Evolutionary conservation across 2,113 vertebrate genomes (phyloP).

Genomic region (Columba livia): DNA sequence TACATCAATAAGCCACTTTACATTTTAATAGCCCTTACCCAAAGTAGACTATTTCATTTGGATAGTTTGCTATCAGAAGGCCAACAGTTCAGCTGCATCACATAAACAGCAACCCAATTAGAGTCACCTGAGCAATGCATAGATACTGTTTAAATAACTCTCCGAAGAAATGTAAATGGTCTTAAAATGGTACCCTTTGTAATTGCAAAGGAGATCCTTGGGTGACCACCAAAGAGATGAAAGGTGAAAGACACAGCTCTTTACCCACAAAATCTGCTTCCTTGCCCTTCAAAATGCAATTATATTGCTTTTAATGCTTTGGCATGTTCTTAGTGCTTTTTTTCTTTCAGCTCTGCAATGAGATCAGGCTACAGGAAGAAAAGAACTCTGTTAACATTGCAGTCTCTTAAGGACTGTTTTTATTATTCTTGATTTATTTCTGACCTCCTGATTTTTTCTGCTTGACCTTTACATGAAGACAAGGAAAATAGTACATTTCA

Average conservation of each 20-base stretch:
- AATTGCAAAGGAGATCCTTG: neutral
- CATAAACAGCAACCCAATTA: neutral
- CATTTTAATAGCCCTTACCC: slow-evolving; percentile 22
- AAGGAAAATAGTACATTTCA: neutral
- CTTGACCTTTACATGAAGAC: slow-evolving; percentile 52
- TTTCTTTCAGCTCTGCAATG: neutral
- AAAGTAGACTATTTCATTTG: slow-evolving; percentile 11
- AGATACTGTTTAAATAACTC: neutral
- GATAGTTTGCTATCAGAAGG: neutral
- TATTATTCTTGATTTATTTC: slow-evolving; percentile 58
- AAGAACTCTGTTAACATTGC: slow-evolving; percentile 34
- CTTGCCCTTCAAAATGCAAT: neutral
- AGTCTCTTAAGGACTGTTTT: slow-evolving; percentile 47
- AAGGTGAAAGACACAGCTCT: neutral
- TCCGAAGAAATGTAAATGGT: neutral
- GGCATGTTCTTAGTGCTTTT: neutral
- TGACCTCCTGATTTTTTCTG: slow-evolving; percentile 2
- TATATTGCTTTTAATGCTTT: slow-evolving; percentile 7
- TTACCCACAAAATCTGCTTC: neutral
- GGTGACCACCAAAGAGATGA: neutral
- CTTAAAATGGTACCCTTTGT: neutral
- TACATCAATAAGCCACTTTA: neutral
- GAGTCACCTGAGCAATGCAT: neutral
- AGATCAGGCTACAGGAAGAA: slow-evolving; percentile 58
- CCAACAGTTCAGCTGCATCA: slow-evolving; percentile 13